Evolutionary conservation across 2,113 vertebrate genomes (phyloP).

Genomic region (Diadophis punctatus): DNA sequence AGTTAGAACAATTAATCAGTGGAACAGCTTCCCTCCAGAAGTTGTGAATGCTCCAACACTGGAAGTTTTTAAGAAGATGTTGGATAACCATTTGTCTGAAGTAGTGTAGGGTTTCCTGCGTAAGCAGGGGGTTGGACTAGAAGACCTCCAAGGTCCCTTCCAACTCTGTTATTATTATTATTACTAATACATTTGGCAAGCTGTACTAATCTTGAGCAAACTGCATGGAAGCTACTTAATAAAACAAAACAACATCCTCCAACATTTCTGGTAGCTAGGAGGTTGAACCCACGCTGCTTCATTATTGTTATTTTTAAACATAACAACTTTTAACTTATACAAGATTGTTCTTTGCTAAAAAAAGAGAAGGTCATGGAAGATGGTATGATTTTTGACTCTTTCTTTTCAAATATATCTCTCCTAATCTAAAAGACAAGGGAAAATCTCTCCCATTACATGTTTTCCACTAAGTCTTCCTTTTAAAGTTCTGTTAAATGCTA

Average conservation of each 20-base stretch:
- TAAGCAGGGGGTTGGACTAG: too few species aligned
- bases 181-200: slow-evolving; percentile 46
- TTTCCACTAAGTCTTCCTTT: slow-evolving; percentile 18
- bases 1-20: too few species aligned
- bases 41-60: too few species aligned
- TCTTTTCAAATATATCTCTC: neutral
- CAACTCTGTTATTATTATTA: too few species aligned
- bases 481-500: slow-evolving; percentile 34
- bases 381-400: neutral
- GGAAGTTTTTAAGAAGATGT: too few species aligned
- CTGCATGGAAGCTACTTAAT: slow-evolving; percentile 52
- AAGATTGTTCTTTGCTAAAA: neutral
- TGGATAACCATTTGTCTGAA: too few species aligned
- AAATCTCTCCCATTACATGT: neutral
- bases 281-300: slow-evolving; percentile 11
- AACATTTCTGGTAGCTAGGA: slow-evolving; percentile 32
- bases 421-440: neutral
- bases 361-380: neutral
- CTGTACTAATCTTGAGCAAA: slow-evolving; percentile 49
- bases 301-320: slow-evolving; percentile 34
- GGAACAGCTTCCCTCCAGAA: too few species aligned
- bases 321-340: slow-evolving; percentile 20
- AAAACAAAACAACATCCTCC: slow-evolving; percentile 52
- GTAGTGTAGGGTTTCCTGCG: too few species aligned
- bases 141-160: too few species aligned